Base-by-base conservation (phyloP, 23 tunicate species). In the Ciona savignyi region DNA sequence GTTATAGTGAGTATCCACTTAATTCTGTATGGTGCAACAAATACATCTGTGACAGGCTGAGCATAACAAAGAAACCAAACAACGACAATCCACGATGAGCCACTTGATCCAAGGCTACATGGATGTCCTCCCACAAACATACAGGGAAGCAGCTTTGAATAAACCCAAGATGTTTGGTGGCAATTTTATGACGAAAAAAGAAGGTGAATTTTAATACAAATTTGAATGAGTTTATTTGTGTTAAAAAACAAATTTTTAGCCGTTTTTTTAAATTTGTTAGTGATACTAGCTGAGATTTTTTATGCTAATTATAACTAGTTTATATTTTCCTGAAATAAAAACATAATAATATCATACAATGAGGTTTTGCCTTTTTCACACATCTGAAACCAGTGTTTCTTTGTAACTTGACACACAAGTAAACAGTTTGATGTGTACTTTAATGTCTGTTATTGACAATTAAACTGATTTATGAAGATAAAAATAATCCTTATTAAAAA, bases 101-200 rank as follows among this genome's bases (percentile, higher is more conserved):
- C 78, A 80, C 51, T 60, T 86, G 3, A 49, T 86, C 30, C 86
- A 81, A 70, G 81, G 87, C 0, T 86, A 80, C 56, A 65, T 70
- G 30, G 75, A 75, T 51, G 23, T 73, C 23, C 67, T 86, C 15
- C 94, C 94, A 3, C 68, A 80, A 28, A 61, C 77, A 27, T 48
- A 82, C 29, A 70, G 70, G 56, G 94, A 86, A 19, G 4, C 70
- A 4, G 78, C 81, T 19, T 77, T 74, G 23, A n/a, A 73, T 9
- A 26, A 29, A 23, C 26, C 15, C 34, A 63, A 75, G 51, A 27
- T 70, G n/a, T 27, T 63, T 30, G 34, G 74, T 24, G 71, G 66
- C 25, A 78, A 63, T 32, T 27, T 62, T 1, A 23, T 51, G 1
- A 33, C 70, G 27, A 30, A 81, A n/a, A 80, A 81, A 70, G 94